Evolutionary conservation across 2,797 vertebrate species (phyloP).

Genomic region (Oreortyx pictus): DNA sequence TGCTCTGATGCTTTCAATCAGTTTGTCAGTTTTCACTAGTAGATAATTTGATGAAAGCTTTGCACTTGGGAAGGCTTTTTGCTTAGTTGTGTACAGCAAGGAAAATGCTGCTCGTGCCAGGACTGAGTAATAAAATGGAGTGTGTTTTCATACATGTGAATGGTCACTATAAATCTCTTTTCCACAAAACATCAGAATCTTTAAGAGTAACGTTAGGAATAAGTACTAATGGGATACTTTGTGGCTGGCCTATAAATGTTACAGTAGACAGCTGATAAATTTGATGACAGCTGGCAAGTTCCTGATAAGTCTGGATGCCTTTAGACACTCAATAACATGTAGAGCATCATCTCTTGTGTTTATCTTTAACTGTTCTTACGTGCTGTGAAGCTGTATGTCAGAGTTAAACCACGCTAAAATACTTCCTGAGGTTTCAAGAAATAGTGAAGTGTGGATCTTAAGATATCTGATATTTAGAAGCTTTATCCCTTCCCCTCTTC

Average conservation of each 20-base stretch:
- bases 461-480: neutral
- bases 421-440: neutral
- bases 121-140: conserved; percentile 28
- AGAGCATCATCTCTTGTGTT: neutral
- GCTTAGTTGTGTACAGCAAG: conserved; percentile 39
- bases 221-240: neutral
- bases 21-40: conserved; percentile 78
- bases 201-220: neutral
- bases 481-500: neutral
- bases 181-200: neutral
- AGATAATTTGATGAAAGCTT: conserved; percentile 78
- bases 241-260: neutral
- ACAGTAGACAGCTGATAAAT: neutral
- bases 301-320: neutral
- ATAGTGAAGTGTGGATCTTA: fast-evolving
- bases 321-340: neutral
- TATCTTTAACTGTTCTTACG: neutral
- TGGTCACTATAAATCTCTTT: neutral
- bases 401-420: neutral
- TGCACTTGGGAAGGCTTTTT: conserved; percentile 35
- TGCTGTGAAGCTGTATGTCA: neutral
- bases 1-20: conserved; percentile 82
- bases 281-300: neutral
- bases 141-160: neutral
- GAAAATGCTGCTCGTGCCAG: conserved; percentile 34